Conservation (phyloP, 2,113 vertebrate genomes). For the Callipepla californica region DNA sequence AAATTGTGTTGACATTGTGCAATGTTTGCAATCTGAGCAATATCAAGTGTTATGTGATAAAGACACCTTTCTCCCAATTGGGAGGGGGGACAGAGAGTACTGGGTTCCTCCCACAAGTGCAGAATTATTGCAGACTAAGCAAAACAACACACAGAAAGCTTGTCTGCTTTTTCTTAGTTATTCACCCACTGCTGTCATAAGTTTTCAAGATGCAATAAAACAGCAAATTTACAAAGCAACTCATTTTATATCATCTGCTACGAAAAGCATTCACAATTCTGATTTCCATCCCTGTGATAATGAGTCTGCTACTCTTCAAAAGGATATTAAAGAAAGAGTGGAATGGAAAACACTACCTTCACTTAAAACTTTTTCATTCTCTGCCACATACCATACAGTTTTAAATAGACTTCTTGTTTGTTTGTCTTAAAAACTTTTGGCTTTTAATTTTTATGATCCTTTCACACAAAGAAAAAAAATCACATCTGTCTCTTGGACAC, state of each 20-base stretch:
- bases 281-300: background rate
- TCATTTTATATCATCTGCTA: background rate
- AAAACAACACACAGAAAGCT: background rate
- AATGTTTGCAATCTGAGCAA: background rate
- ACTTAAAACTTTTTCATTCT: background rate
- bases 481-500: background rate
- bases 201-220: constrained; percentile 5
- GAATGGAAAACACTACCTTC: constrained; percentile 5
- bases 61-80: background rate
- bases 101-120: background rate
- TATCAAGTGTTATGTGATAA: background rate
- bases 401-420: background rate
- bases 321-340: background rate
- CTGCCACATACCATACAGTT: background rate
- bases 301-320: background rate
- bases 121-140: background rate
- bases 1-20: background rate
- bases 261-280: background rate
- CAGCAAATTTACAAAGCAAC: background rate
- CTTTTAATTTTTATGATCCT: background rate
- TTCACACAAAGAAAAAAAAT: background rate
- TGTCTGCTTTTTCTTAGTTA: background rate
- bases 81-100: background rate
- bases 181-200: background rate
- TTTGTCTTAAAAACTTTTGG: background rate